A percentile compares a stretch with the other conserved stretches of the same genome.
Conservation (phyloP, 1,140 invertebrate genomes). For the Drosophila littoralis region DNA sequence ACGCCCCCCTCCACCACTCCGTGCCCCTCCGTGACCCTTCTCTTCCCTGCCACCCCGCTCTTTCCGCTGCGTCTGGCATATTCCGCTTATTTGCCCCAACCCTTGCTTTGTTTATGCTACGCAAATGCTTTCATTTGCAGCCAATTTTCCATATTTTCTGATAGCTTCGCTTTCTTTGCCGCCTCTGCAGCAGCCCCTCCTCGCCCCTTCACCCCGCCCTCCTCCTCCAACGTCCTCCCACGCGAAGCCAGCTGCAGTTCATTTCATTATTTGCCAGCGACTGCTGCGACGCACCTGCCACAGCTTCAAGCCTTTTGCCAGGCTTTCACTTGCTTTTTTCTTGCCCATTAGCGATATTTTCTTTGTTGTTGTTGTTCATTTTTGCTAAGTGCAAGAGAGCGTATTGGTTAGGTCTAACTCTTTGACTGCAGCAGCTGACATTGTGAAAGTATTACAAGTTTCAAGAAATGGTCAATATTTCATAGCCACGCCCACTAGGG, state of each 20-base stretch:
- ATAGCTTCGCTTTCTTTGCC: no score
- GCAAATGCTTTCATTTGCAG: conserved; percentile 71
- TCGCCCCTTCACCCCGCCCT: neutral
- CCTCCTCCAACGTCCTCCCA: neutral
- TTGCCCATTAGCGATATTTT: neutral
- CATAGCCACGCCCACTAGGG: no score
- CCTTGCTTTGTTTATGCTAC: conserved; percentile 49
- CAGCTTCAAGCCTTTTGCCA: conserved; percentile 62
- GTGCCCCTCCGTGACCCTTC: neutral
- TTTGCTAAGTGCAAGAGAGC: neutral
- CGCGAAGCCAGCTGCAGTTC: conserved; percentile 61
- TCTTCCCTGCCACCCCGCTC: no score
- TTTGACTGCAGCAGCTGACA: no score
- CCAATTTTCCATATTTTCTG: conserved; percentile 43
- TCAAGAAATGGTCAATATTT: no score
- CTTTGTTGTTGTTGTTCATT: no score
- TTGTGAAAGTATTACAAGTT: no score
- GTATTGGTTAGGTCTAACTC: neutral
- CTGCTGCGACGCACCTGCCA: conserved; percentile 29
- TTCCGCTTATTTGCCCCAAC: no score
- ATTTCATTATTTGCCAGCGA: conserved; percentile 62
- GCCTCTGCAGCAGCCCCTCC: neutral
- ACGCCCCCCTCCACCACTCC: no score
- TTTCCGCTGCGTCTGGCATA: neutral
- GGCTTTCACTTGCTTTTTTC: neutral